Base-by-base conservation (phyloP, 2,888 invertebrate species). In the Eremobia ochroleuca region DNA sequence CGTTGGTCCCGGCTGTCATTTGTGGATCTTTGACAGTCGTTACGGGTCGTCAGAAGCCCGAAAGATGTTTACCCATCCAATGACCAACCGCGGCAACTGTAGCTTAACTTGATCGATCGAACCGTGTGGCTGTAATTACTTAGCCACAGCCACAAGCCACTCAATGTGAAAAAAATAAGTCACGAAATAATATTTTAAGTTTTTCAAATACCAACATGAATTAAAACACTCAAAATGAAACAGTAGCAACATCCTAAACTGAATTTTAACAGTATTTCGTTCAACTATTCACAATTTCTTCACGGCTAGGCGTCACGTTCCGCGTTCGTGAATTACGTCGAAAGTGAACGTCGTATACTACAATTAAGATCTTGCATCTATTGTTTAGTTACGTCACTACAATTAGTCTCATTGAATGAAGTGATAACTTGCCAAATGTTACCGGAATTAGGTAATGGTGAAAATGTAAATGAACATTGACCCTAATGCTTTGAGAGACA, bases 281-380 rank as follows among this genome's bases (percentile, higher is more conserved):
- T 79, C 40, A 43, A 59, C 80, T 71, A 88, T 87, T 87, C 75
- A 87, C 67, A 85, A 87, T 87, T 87, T 81, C 83, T 85, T 87
- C 89, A 89, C 88, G 79, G 73, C 67, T 31, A 40, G 43, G 37
- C 76, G 69, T 62, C 55, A 71, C 86, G 88, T 88, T 88, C 88
- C 89, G 89, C 89, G 82, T 86, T 89, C 82, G 76, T 88, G 88
- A 74, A 84, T 89, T 73, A 40, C 81, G 37, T 84, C 67, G 88
- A 88, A 88, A 88, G 88, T 88, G 88, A 88, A 86, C 81, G 89
- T 74, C 77, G 77, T 87, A 77, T 85, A 89, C 73, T 69, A 87
- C 83, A 89, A 89, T 88, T 88, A 83, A 88, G 76, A 87, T 83
- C 69, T 79, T 78, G 75, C 69, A 79, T 84, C 77, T 82, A 85